Conservation (phyloP, 2,797 vertebrate genomes). For the Falco novaeseelandiae region DNA sequence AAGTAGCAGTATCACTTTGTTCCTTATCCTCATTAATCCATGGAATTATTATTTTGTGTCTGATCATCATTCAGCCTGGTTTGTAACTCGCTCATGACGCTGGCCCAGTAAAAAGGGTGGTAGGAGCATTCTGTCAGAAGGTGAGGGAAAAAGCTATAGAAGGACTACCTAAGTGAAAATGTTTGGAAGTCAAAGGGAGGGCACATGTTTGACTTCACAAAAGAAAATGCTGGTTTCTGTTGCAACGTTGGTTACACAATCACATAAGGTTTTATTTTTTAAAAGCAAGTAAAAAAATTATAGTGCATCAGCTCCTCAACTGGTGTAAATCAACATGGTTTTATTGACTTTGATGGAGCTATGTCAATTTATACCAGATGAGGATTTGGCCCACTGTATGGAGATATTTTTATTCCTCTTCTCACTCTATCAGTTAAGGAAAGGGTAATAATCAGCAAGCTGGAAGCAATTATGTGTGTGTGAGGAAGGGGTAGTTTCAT, state of each 20-base stretch:
- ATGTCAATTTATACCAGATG: constrained; percentile 67
- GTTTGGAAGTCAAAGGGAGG: constrained; percentile 19
- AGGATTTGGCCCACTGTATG: constrained; percentile 62
- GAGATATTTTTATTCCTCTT: constrained; percentile 66
- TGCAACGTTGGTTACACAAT: constrained; percentile 65
- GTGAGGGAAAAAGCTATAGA: neutral
- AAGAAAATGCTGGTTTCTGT: constrained; percentile 53
- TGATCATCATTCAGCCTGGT: neutral
- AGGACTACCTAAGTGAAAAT: neutral
- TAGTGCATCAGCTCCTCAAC: constrained; percentile 42
- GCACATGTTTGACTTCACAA: constrained; percentile 31
- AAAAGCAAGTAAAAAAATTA: constrained; percentile 65
- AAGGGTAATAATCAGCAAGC: constrained; percentile 67
- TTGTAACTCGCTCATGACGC: neutral
- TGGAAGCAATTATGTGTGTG: constrained; percentile 66
- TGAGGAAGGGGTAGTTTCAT: constrained; percentile 70
- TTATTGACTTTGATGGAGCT: constrained; percentile 69
- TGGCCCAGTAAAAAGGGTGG: neutral
- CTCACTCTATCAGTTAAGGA: constrained; percentile 67
- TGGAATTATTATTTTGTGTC: neutral
- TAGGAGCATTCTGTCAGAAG: neutral
- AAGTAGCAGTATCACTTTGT: neutral
- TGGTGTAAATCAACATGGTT: constrained; percentile 64
- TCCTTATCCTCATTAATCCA: neutral
- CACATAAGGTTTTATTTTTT: constrained; percentile 68